Base-by-base conservation (phyloP, 2,888 invertebrate species). In the Phyllotreta striolata region DNA sequence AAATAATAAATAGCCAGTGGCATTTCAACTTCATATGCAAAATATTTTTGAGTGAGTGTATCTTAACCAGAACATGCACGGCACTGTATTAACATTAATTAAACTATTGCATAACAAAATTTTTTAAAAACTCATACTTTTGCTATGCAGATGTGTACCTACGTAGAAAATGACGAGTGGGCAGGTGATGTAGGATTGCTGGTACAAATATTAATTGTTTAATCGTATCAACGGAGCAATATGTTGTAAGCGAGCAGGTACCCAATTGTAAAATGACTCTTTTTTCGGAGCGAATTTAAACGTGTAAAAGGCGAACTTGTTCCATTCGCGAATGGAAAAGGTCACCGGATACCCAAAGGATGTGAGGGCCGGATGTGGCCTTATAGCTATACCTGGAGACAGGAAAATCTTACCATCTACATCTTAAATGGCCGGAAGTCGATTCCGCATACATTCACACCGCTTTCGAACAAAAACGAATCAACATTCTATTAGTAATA, bases 321-420 rank as follows among this genome's bases (percentile, higher is more conserved):
- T 46, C 56, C 35, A 57, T 24, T 40, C 49, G 58, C 10, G 41
- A 58, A n/a, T 10, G 10, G 35, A 59, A 59, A 59, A 49, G 35
- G 49, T 47, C 35, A 58, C 66, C 70, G 66, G 65, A 66, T 62
- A 63, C 55, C 56, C 34, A 59, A 64, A 70, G 70, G 70, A 72
- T 70, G 70, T 71, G 66, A 63, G 54, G 58, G 65, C 68, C 72
- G 72, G 72, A 72, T 71, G 68, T 69, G 69, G 69, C 68, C 69
- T 68, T 69, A 71, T 56, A 63, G 63, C 47, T 66, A 51, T 58
- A 66, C 66, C 58, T 55, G 64, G 58, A 54, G 62, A 68, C 69
- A 70, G 67, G 69, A 69, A 70, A 61, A 70, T 70, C 64, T 62
- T 61, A 64, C 66, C 61, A 64, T 70, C 67, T 68, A 69, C 68